These are phyloP conservation scores for Arctia plantaginis DNA, from an alignment of 2,888 invertebrate genomes.

Conservation along the genomic window DNA sequence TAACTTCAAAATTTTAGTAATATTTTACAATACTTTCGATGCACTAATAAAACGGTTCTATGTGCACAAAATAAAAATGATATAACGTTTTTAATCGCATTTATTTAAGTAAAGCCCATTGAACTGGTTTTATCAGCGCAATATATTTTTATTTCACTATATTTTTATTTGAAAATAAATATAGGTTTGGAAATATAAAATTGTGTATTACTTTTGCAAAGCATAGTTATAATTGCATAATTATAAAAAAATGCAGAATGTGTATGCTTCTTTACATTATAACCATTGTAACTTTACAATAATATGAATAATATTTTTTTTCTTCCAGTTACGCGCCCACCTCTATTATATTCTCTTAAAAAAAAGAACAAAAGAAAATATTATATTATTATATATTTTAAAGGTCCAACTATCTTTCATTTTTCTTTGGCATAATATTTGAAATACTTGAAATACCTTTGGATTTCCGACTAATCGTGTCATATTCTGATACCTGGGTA, in stretches of 20 bases:
- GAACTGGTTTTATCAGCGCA: slow-evolving; percentile 31
- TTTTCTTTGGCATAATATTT: neutral
- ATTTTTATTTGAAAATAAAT: slow-evolving; percentile 18
- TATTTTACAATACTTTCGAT: slow-evolving; percentile 29
- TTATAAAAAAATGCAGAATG: slow-evolving; percentile 34
- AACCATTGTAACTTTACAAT: slow-evolving; percentile 34
- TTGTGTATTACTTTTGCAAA: slow-evolving; percentile 25
- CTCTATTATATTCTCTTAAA: neutral
- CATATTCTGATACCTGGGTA: slow-evolving; percentile 16
- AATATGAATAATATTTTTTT: slow-evolving; percentile 34
- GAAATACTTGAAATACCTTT: neutral
- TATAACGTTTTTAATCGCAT: slow-evolving; percentile 26
- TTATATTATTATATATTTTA: neutral
- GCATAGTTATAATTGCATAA: slow-evolving; percentile 27
- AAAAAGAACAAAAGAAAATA: neutral
- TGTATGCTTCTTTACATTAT: slow-evolving; percentile 44
- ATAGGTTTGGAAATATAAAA: slow-evolving; percentile 16
- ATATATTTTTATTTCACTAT: slow-evolving; percentile 22
- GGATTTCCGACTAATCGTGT: slow-evolving; percentile 10
- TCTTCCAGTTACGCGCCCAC: slow-evolving; percentile 44
- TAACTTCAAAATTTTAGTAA: slow-evolving; percentile 15
- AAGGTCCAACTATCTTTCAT: neutral
- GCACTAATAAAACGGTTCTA: slow-evolving; percentile 36
- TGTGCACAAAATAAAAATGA: slow-evolving; percentile 28
- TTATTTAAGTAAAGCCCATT: slow-evolving; percentile 17